phyloP scores from a whole-genome alignment of 2,113 vertebrate genomes.

The Bos indicus region DNA sequence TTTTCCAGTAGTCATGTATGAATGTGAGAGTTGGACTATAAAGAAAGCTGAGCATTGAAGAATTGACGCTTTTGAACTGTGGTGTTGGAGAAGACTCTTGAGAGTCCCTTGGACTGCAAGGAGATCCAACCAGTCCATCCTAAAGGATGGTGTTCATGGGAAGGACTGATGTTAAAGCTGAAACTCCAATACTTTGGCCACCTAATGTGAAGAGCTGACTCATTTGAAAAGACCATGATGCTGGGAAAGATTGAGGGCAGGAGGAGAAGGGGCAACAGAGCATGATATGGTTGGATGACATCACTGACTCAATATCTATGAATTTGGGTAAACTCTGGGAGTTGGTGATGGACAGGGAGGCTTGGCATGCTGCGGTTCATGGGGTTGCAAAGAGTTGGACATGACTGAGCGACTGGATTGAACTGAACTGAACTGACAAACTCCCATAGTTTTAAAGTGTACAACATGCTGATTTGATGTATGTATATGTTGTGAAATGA shows the following conservation, averaged over 20 bases:
- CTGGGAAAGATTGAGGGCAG: not conserved
- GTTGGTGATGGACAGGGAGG: not conserved
- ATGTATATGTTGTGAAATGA: not conserved
- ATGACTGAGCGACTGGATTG: not conserved
- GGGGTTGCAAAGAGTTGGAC: not conserved
- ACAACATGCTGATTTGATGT: not conserved
- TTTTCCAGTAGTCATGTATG: not conserved
- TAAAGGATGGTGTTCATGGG: not conserved
- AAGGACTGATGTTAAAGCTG: not conserved
- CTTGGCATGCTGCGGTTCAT: accelerated
- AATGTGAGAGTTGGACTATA: not conserved
- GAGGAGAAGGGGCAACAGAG: not conserved
- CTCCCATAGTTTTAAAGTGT: not conserved
- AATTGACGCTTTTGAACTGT: not conserved
- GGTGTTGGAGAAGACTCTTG: not conserved
- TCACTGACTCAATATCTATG: not conserved
- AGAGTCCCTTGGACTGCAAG: not conserved
- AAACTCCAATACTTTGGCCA: not conserved
- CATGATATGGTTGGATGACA: not conserved
- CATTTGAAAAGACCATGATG: not conserved
- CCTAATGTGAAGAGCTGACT: not conserved
- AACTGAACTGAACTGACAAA: not conserved
- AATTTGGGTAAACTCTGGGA: not conserved
- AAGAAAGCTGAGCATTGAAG: not conserved
- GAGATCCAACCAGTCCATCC: not conserved